Percentiles rank a stretch among this genome's conserved stretches.
phyloP scores from a whole-genome alignment of 2,113 vertebrate genomes.

The Tretioscincus oriximinensis region DNA sequence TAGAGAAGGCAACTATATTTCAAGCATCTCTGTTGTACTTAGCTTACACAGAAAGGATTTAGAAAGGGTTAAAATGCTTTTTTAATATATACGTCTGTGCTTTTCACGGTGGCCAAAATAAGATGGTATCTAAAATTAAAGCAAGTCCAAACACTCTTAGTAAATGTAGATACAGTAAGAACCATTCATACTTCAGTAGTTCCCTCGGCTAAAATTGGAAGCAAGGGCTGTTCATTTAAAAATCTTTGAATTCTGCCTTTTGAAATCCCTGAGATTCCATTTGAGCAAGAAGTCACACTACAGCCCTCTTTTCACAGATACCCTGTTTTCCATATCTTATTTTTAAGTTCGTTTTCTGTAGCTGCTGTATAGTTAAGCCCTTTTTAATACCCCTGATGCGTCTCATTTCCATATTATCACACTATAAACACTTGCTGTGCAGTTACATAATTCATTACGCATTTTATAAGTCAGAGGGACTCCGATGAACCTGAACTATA shows the following conservation, averaged over 20 bases:
- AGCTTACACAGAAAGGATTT: background rate
- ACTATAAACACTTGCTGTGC: background rate
- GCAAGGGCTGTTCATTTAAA: background rate
- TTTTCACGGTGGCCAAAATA: background rate
- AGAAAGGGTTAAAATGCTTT: background rate
- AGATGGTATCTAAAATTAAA: constrained; percentile 17
- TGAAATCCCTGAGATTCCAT: background rate
- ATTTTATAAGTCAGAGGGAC: background rate
- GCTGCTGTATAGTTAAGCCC: background rate
- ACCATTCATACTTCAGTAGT: background rate
- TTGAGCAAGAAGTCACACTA: background rate
- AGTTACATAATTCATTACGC: background rate
- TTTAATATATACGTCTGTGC: background rate
- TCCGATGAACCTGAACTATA: constrained; percentile 1
- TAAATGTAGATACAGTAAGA: background rate
- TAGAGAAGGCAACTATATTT: background rate
- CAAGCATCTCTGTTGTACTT: background rate
- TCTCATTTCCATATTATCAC: constrained; percentile 24
- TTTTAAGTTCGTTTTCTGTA: background rate
- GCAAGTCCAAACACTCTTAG: background rate
- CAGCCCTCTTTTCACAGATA: background rate
- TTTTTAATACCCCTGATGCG: background rate
- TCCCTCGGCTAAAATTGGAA: constrained; percentile 1
- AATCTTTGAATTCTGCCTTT: background rate
- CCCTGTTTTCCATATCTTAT: background rate